These are phyloP conservation scores for Emmelina monodactyla DNA, from an alignment of 2,888 invertebrate genomes.

Conservation along the genomic window DNA sequence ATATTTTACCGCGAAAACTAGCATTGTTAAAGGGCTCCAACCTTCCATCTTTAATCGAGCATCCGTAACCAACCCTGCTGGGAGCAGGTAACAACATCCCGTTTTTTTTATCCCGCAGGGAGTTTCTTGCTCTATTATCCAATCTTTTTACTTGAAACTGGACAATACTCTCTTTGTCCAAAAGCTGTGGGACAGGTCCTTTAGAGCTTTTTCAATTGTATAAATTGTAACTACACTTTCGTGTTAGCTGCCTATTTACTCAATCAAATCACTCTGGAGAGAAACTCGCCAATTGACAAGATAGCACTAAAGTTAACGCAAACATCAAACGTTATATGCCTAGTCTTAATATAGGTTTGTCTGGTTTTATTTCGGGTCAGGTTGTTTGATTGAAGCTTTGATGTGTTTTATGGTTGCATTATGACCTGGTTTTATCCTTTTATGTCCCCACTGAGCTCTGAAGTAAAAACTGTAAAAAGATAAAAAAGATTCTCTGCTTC, in stretches of 20 bases:
- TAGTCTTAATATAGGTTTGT: slow-evolving; percentile 32
- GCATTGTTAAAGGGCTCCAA: too few species aligned
- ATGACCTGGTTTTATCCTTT: slow-evolving; percentile 19
- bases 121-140: slow-evolving; percentile 30
- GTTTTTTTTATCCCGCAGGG: slow-evolving; percentile 31
- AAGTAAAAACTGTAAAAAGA: not conserved
- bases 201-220: not conserved
- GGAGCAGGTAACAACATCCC: slow-evolving; percentile 51
- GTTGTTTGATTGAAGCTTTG: slow-evolving; percentile 29
- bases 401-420: slow-evolving; percentile 38
- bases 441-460: slow-evolving; percentile 6
- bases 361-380: slow-evolving; percentile 46
- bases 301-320: slow-evolving; percentile 24
- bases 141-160: slow-evolving; percentile 21
- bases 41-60: not conserved
- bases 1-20: not conserved
- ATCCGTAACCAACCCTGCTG: slow-evolving; percentile 1
- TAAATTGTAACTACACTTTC: not conserved
- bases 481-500: not conserved
- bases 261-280: slow-evolving; percentile 10
- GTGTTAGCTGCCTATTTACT: slow-evolving; percentile 3
- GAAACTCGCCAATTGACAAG: slow-evolving; percentile 31
- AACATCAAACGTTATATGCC: slow-evolving; percentile 31
- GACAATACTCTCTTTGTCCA: slow-evolving; percentile 20
- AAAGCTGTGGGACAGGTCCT: not conserved